Evolutionary conservation across 2,888 invertebrate genomes (phyloP).

Genomic region (Apodemia hepburni): DNA sequence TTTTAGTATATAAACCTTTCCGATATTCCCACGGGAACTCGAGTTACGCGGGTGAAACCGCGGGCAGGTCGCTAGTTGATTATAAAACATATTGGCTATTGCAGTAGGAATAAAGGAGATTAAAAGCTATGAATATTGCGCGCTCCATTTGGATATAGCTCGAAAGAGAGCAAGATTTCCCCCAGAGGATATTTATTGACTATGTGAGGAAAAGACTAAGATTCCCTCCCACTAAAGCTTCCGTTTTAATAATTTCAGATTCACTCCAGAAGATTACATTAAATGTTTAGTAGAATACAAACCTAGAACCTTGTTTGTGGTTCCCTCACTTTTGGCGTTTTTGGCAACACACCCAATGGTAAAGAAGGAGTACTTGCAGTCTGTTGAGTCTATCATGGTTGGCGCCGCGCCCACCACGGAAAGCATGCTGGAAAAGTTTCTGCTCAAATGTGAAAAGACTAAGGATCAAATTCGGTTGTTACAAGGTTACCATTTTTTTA

Average conservation of each 20-base stretch:
- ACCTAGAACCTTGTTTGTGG: constrained; percentile 84
- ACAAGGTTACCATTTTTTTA: constrained; percentile 51
- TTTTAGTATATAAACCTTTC: too few relatives aligned
- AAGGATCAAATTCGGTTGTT: constrained; percentile 68
- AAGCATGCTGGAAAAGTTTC: constrained; percentile 82
- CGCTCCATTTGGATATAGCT: too few relatives aligned
- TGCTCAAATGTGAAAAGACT: constrained; percentile 76
- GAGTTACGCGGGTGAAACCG: too few relatives aligned
- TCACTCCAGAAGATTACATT: constrained; percentile 87
- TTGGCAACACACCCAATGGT: constrained; percentile 86
- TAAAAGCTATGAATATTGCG: too few relatives aligned
- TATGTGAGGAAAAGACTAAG: too few relatives aligned
- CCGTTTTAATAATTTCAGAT: constrained; percentile 51
- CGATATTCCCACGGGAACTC: too few relatives aligned
- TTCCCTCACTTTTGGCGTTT: constrained; percentile 88
- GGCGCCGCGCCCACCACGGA: constrained; percentile 88
- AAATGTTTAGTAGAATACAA: constrained; percentile 81
- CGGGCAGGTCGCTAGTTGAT: too few relatives aligned
- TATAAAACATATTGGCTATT: too few relatives aligned
- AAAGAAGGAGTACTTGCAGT: constrained; percentile 82
- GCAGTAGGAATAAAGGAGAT: too few relatives aligned
- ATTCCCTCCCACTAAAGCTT: too few relatives aligned
- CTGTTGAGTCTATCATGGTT: constrained; percentile 82
- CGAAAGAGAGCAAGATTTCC: too few relatives aligned
- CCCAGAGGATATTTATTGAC: too few relatives aligned